Base-by-base conservation (phyloP, 30 jellyfish, hydroid and myxozoan species). In the Chironex yamaguchii region DNA sequence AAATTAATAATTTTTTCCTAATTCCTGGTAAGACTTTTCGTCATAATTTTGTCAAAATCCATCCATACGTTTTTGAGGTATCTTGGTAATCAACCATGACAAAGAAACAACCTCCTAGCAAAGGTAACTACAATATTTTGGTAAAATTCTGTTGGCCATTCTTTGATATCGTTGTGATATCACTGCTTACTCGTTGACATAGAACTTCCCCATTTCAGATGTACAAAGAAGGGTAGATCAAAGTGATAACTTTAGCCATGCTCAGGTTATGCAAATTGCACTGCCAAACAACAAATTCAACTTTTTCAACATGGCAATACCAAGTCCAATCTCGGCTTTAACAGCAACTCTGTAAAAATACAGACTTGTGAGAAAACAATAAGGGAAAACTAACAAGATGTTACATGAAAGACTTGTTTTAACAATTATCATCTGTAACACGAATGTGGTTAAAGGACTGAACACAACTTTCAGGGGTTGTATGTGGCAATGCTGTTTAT, bases 291-390 rank as follows among this genome's bases (percentile, higher is more conserved):
- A 30, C 73, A 35, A 35, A 70, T 70, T 30, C 17, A 70, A 35
- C 84, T 70, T 69, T 69, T 70, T 70, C 75, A 69, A 67, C 34
- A 69, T 69, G 84, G 84, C 35, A 69, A 70, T 32, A 70, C 42
- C 30, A 29, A 70, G 42, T 31, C 35, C 23, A 74, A 74, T 51
- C 87, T n/a, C 78, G 68, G 78, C 49, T 48, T 52, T 23, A 74
- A 74, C 29, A 25, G 65, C 26, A 49, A 29, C 48, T 74, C 50
- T 74, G 67, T 17, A 9, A 74, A 74, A 74, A 42, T 49, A 28
- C 78, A 21, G 79, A 51, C 29, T 9, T 74, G 87, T 53, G 83
- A 74, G 73, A 74, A 74, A 48, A 74, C 87, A 26, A 51, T 74
- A 49, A 50, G 64, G 79, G 52, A 74, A 74, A 74, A 50, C 52